These are phyloP conservation scores for Mobula hypostoma DNA, from an alignment of 2,113 vertebrate species.

Conservation along the genomic window DNA sequence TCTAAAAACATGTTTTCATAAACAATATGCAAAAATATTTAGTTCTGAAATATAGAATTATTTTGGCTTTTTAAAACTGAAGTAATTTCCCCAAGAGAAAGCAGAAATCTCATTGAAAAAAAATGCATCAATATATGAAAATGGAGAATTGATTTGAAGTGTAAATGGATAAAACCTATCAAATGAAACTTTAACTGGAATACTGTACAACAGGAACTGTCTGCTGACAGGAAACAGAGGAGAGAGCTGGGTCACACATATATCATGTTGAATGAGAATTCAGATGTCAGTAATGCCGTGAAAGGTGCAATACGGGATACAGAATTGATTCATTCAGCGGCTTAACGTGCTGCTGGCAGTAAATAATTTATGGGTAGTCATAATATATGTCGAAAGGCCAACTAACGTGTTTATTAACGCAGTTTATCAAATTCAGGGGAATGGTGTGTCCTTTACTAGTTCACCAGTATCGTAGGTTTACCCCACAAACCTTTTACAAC, in stretches of 20 bases:
- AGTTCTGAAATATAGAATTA: constrained; percentile 29
- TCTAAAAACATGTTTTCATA: constrained; percentile 13
- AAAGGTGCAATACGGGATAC: background rate
- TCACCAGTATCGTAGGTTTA: too few relatives aligned
- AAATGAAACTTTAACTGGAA: constrained; percentile 40
- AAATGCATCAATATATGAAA: constrained; percentile 45
- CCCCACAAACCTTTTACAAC: too few relatives aligned
- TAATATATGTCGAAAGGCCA: background rate
- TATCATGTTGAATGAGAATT: background rate
- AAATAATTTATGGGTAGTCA: background rate
- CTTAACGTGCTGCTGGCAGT: background rate
- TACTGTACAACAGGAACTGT: background rate
- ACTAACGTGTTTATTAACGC: background rate
- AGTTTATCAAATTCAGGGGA: background rate
- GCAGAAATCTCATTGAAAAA: constrained; percentile 42
- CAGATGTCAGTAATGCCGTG: background rate
- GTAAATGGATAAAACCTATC: constrained; percentile 42
- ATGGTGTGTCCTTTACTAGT: too few relatives aligned
- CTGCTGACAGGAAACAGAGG: background rate
- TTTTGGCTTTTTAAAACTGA: constrained; percentile 38
- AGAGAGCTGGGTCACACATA: background rate
- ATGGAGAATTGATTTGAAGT: constrained; percentile 48
- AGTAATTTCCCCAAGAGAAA: constrained; percentile 39
- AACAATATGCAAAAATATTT: constrained; percentile 39
- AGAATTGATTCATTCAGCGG: background rate